Percentiles rank a stretch among this genome's conserved stretches.
Conservation (phyloP, 2,113 vertebrate species). For the Heterotilapia buettikoferi region DNA sequence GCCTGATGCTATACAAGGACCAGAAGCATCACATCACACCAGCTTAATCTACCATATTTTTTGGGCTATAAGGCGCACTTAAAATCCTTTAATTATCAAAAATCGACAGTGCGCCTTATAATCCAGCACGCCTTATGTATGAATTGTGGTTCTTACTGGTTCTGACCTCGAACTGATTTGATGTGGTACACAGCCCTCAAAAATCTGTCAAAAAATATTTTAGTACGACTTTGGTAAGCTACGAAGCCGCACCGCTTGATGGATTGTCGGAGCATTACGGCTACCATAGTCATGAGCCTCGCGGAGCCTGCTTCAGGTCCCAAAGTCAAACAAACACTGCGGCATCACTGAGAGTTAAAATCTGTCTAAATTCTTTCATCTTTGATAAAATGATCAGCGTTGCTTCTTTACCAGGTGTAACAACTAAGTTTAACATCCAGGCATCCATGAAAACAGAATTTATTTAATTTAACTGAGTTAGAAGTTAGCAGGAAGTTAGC, state of each 20-base stretch:
- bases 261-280: rapidly evolving
- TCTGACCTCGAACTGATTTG: rapidly evolving
- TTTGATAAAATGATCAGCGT: not conserved
- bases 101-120: not conserved
- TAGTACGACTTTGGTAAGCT: rapidly evolving
- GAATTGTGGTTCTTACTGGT: not conserved
- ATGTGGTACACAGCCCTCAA: not conserved
- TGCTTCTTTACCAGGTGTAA: not conserved
- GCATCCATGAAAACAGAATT: not conserved
- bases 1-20: not conserved
- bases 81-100: not conserved
- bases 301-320: rapidly evolving
- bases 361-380: not conserved
- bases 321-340: not conserved
- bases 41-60: rapidly evolving
- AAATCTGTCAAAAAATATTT: not conserved
- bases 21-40: not conserved
- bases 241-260: not conserved
- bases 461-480: not conserved
- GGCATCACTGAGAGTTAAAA: not conserved
- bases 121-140: not conserved
- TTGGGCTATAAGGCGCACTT: rapidly evolving
- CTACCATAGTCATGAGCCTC: not conserved
- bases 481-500: not conserved
- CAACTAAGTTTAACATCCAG: not conserved